Conservation (phyloP, 2,113 vertebrate species). For the Corydoras maculifer region DNA sequence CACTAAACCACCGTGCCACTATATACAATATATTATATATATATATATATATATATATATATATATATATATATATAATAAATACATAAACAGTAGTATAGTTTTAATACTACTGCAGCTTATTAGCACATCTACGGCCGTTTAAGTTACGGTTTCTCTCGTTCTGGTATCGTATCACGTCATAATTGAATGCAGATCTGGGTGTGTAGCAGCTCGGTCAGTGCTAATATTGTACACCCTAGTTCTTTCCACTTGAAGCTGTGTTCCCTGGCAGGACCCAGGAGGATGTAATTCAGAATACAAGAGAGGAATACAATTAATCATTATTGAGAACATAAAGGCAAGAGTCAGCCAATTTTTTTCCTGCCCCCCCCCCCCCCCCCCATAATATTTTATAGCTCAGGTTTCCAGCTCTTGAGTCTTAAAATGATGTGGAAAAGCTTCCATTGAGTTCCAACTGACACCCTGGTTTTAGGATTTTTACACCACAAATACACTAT, state of each 20-base stretch:
- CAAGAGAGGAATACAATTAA: background rate
- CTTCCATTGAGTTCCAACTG: background rate
- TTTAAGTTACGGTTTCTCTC: too few species aligned
- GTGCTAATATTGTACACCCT: constrained; percentile 49
- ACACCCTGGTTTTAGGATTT: too few species aligned
- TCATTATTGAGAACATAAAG: constrained; percentile 6
- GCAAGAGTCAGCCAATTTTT: constrained; percentile 5
- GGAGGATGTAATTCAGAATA: constrained; percentile 36
- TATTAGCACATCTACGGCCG: too few species aligned
- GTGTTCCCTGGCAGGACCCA: constrained; percentile 41
- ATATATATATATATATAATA: too few species aligned
- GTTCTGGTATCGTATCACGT: too few species aligned
- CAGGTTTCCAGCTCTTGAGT: background rate
- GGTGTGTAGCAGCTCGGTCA: constrained; percentile 38
- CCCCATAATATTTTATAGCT: constrained; percentile 13
- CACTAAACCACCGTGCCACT: too few species aligned
- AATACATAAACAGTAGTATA: too few species aligned
- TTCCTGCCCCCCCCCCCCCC: too few species aligned
- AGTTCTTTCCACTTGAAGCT: constrained; percentile 45
- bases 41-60: too few species aligned
- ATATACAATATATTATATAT: too few species aligned
- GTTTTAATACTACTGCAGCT: too few species aligned
- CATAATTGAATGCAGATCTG: constrained; percentile 23
- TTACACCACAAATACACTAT: too few species aligned
- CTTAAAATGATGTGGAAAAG: constrained; percentile 3